Evolutionary conservation across 2,888 invertebrate species (phyloP), one percentile per base, ranked within the genome.

Genomic region (Ophion ellenae): DNA sequence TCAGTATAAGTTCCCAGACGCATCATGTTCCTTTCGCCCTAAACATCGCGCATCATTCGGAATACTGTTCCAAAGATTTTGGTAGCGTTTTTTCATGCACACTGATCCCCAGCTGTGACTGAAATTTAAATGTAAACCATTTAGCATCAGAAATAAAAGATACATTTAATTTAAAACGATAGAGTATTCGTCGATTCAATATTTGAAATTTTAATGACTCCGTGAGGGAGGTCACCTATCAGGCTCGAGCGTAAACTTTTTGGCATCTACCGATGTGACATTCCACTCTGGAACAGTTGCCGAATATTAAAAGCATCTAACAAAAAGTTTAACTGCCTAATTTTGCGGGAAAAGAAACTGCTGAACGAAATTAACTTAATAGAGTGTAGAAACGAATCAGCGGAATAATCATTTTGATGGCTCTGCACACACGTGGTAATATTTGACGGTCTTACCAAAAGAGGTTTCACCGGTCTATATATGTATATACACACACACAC

Each of bases 301-400:
- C 17, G 70, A 70, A 53, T 70, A 70, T 53, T 57, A 6, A 70
- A 32, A 17, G 28, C 5, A 53, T 40, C 7, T 17, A 70, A 70
- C 28, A 5, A n/a, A 36, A 36, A 10, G 36, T 47, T 45, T 20
- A 28, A 71, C 32, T 17, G 36, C 2, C 24, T 36, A 40, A 24
- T 14, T 75, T 74, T 74, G 10, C 20, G 45, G 47, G 57, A 73
- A 67, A 67, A 61, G 40, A 71, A 36, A 14, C 20, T 59, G n/a
- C 45, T 20, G 36, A 36, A 32, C 66, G n/a, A 24, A 79, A 71
- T 40, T n/a, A 70, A 81, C 14, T 64, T 40, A 57, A 57, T 64
- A 53, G 40, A 75, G 24, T 11, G 28, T 24, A 20, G 71, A 71
- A 24, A 57, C 17, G 36, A 84, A 84, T 64, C 57, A 84, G 47